phyloP scores from a whole-genome alignment of 2,113 vertebrate genomes.

The Todiramphus chloris region DNA sequence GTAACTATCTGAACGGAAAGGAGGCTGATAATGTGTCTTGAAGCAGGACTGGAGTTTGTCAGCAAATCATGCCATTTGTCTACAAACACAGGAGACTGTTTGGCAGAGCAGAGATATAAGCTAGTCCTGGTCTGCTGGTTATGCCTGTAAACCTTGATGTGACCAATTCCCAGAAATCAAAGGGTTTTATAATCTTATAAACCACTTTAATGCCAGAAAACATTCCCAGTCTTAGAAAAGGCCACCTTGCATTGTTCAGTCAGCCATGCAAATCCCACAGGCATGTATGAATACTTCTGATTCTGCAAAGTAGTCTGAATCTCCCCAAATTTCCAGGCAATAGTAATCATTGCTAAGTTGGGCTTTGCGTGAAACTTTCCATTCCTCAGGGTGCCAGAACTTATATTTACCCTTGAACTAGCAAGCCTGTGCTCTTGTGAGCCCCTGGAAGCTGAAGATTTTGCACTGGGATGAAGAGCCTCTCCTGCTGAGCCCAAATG shows the following conservation, averaged over 20 bases:
- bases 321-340: not conserved
- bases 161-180: not conserved
- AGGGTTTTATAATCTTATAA: not conserved
- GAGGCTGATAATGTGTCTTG: accelerated
- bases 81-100: not conserved
- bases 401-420: not conserved
- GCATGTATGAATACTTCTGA: not conserved
- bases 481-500: not conserved
- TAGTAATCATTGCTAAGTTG: not conserved
- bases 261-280: not conserved
- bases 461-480: not conserved
- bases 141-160: not conserved
- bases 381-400: not conserved
- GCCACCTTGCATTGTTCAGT: not conserved
- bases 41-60: not conserved
- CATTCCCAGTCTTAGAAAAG: not conserved
- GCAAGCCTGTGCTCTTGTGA: not conserved
- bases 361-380: not conserved
- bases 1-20: not conserved
- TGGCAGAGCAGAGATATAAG: not conserved
- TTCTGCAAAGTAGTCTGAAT: not conserved
- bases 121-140: not conserved
- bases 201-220: not conserved
- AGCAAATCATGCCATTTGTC: not conserved
- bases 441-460: not conserved